Conservation (phyloP, 2,113 vertebrate genomes). For the Ovibos moschatus region DNA sequence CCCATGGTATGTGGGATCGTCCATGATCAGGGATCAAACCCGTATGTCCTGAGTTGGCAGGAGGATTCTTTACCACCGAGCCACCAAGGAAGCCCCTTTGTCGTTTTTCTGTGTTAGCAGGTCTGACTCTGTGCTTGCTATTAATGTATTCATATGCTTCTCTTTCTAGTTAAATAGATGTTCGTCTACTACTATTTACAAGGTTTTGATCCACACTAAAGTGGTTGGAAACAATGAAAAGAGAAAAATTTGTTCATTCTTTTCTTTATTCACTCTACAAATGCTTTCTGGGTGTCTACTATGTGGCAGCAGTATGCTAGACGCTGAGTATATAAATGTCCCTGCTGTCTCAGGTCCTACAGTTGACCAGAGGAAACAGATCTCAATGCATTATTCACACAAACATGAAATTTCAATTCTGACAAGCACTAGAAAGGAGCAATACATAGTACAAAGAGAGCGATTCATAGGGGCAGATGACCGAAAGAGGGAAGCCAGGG, state of each 20-base stretch:
- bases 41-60: fast-evolving
- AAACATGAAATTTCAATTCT: not conserved
- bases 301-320: not conserved
- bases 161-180: not conserved
- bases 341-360: not conserved
- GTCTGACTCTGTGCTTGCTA: not conserved
- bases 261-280: not conserved
- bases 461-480: not conserved
- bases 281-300: not conserved
- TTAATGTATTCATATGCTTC: not conserved
- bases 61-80: not conserved
- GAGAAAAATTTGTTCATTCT: not conserved
- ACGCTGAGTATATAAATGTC: not conserved
- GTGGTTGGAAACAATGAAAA: not conserved
- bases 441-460: not conserved
- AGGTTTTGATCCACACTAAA: not conserved
- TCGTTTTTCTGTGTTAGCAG: not conserved
- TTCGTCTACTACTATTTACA: not conserved
- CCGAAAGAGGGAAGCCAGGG: not conserved
- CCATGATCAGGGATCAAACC: not conserved
- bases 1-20: not conserved
- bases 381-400: not conserved
- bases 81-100: not conserved
- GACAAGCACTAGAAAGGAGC: not conserved
- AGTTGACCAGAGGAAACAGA: not conserved